Evolutionary conservation across 1,140 invertebrate genomes (phyloP), one percentile per base, ranked within the genome.

Genomic region (Caenorhabditis tropicalis): DNA sequence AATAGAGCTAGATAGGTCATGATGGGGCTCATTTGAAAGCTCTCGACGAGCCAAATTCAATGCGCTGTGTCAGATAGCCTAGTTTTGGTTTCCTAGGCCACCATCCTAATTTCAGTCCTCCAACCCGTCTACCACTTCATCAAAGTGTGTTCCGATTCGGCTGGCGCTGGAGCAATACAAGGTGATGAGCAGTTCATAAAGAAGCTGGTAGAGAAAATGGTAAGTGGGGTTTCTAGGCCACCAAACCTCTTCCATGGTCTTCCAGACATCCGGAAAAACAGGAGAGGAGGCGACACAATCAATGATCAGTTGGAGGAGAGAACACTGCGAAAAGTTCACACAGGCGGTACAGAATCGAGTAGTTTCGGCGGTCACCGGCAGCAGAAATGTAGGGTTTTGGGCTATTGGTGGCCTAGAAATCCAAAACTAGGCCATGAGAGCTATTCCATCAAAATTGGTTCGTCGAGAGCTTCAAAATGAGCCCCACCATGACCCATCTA

Each of bases 71-170:
- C n/a, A n/a, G n/a, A n/a, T n/a, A n/a, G n/a, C n/a, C n/a, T n/a
- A n/a, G n/a, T n/a, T n/a, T n/a, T n/a, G n/a, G n/a, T n/a, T n/a
- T n/a, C n/a, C n/a, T n/a, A n/a, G n/a, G n/a, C 36, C 31, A 65
- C 0, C 0, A 7, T 74, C 21, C 21, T 9, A 56, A 27, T 86
- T 46, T 21, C 36, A 81, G 82, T 86, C 19, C 79, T 79, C 12
- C 43, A 82, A 51, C 82, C 82, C 6, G 82, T 81, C 21, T 31
- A 81, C 70, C 56, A 85, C 31, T 58, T 87, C 19, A 36, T 87
- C 48, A 85, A 87, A 60, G 81, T 87, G 15, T 86, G 86, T 29
- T 86, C 81, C 2, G 86, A 85, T 39, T 82, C 86, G 19, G 86
- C 86, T 0, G 86, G 86, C 0, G 84, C 81, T n/a, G 7, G 27